Conservation (phyloP, 2,888 invertebrate genomes). For the Druceiella hillmani region DNA sequence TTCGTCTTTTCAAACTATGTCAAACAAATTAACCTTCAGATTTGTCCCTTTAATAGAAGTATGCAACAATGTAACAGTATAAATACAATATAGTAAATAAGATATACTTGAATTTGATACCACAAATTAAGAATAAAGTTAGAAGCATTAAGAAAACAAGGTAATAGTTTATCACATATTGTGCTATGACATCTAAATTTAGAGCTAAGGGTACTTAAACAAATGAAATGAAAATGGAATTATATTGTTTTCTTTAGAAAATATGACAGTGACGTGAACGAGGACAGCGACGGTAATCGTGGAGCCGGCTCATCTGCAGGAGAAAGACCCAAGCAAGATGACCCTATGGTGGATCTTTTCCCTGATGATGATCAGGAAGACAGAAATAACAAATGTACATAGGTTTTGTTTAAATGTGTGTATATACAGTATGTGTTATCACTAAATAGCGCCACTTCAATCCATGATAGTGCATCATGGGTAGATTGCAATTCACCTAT, state of each 20-base stretch:
- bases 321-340: conserved; percentile 49
- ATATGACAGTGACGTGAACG: conserved; percentile 58
- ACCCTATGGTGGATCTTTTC: conserved; percentile 91
- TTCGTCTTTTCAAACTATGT: too few species aligned
- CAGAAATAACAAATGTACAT: conserved; percentile 67
- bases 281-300: conserved; percentile 52
- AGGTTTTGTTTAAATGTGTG: too few species aligned
- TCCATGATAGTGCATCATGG: too few species aligned
- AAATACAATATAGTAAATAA: too few species aligned
- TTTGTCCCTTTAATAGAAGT: too few species aligned
- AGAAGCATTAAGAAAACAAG: background rate
- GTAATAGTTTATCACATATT: background rate
- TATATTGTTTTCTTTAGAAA: too few species aligned
- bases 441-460: too few species aligned
- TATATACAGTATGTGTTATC: too few species aligned
- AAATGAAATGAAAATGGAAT: conserved; percentile 2
- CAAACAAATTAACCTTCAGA: too few species aligned
- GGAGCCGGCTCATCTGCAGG: conserved; percentile 32
- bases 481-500: too few species aligned
- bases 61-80: too few species aligned
- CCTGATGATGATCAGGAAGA: conserved; percentile 93
- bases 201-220: background rate
- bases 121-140: background rate
- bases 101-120: too few species aligned
- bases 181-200: background rate